These are phyloP conservation scores for Sthenelais limicola DNA, from an alignment of 2,888 invertebrate genomes.

Conservation along the genomic window DNA sequence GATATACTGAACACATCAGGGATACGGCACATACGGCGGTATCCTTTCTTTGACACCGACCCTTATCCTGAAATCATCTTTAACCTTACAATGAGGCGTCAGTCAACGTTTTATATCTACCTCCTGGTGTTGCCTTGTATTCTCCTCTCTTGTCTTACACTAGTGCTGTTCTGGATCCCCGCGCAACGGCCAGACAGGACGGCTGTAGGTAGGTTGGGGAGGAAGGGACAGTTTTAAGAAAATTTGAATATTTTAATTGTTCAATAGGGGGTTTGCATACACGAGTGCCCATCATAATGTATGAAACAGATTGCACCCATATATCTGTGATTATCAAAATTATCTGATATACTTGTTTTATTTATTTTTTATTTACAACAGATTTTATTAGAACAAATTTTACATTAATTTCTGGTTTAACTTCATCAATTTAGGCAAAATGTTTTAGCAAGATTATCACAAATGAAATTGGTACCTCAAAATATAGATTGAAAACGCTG, in stretches of 20 bases:
- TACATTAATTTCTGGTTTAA: too few relatives aligned
- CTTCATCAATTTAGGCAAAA: too few relatives aligned
- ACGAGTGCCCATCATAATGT: background rate
- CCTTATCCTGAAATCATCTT: conserved; percentile 41
- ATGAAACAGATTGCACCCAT: too few relatives aligned
- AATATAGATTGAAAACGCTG: too few relatives aligned
- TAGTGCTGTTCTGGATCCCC: conserved; percentile 41
- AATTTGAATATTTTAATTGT: background rate
- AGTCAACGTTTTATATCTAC: conserved; percentile 42
- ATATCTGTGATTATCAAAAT: too few relatives aligned
- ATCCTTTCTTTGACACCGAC: conserved; percentile 42
- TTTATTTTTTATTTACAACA: too few relatives aligned
- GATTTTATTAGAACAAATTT: too few relatives aligned
- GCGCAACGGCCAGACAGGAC: conserved; percentile 41
- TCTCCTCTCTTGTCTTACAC: conserved; percentile 39
- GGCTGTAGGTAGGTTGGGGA: conserved; percentile 33
- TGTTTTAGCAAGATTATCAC: too few relatives aligned
- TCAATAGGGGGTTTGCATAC: background rate
- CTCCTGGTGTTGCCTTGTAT: conserved; percentile 43
- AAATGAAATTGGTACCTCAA: too few relatives aligned
- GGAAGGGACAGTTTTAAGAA: background rate
- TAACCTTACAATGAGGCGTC: conserved; percentile 39
- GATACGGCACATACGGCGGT: conserved; percentile 22
- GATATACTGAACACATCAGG: conserved; percentile 33
- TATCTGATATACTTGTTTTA: too few relatives aligned